These are phyloP conservation scores for Gulo gulo DNA, from an alignment of 2,113 vertebrate genomes.

Conservation along the genomic window DNA sequence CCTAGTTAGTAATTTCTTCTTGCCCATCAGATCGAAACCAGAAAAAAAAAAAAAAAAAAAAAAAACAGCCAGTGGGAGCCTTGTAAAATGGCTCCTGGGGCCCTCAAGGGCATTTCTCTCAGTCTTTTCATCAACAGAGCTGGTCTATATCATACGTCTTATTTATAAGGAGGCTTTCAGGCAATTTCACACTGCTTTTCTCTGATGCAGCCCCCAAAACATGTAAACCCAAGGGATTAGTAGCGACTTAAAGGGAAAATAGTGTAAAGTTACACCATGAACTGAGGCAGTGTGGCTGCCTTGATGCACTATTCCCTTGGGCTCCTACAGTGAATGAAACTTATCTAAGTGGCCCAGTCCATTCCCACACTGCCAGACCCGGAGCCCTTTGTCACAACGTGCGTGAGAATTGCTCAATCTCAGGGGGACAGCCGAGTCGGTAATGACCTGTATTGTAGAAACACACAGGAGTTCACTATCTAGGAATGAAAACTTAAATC, in stretches of 20 bases:
- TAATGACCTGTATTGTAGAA: constrained; percentile 73
- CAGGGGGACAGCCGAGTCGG: constrained; percentile 65
- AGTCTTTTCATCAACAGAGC: constrained; percentile 81
- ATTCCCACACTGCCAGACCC: constrained; percentile 59
- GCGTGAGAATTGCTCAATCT: constrained; percentile 72
- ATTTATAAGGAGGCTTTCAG: constrained; percentile 86
- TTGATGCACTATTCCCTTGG: constrained; percentile 79
- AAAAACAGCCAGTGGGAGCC: constrained; percentile 59
- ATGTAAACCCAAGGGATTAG: constrained; percentile 87
- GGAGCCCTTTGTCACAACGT: constrained; percentile 65
- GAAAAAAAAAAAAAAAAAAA: background rate
- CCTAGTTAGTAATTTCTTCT: constrained; percentile 50
- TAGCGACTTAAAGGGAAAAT: constrained; percentile 83
- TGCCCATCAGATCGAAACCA: constrained; percentile 68
- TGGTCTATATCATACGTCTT: constrained; percentile 83
- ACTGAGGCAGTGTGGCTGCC: constrained; percentile 78
- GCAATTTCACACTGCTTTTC: constrained; percentile 87
- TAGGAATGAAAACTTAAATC: constrained; percentile 74
- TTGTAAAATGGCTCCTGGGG: constrained; percentile 76
- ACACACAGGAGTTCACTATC: constrained; percentile 72
- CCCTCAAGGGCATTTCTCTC: constrained; percentile 77
- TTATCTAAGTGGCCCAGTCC: constrained; percentile 74
- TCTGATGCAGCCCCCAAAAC: constrained; percentile 82
- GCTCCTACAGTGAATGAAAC: constrained; percentile 81
- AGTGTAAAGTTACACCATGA: constrained; percentile 85